Evolutionary conservation across 2,113 vertebrate genomes (phyloP).

Genomic region (Promerops cafer): DNA sequence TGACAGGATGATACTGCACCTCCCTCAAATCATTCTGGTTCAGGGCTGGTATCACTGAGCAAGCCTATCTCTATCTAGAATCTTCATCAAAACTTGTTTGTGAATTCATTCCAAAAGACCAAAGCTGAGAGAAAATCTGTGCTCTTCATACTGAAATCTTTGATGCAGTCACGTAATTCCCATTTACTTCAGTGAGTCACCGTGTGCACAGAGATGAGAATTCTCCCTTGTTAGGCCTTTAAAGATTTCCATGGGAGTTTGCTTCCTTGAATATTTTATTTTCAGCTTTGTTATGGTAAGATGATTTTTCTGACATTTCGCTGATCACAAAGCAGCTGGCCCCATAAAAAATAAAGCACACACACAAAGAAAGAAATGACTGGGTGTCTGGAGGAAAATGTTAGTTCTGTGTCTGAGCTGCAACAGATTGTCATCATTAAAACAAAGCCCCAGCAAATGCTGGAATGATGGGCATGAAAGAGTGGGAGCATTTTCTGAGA

Average conservation of each 20-base stretch:
- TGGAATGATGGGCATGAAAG: neutral
- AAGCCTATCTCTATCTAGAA: neutral
- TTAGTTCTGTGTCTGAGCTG: constrained; percentile 41
- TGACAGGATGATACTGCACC: neutral
- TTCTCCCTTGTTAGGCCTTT: constrained; percentile 42
- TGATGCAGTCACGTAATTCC: constrained; percentile 21
- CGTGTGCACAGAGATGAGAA: constrained; percentile 38
- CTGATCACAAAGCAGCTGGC: constrained; percentile 68
- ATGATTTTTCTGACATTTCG: constrained; percentile 68
- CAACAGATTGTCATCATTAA: constrained; percentile 48
- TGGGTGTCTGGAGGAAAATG: constrained; percentile 55
- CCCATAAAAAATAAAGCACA: constrained; percentile 56
- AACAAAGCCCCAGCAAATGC: constrained; percentile 29
- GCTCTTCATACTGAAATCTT: neutral
- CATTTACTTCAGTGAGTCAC: constrained; percentile 40
- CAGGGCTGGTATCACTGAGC: neutral
- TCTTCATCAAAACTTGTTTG: neutral
- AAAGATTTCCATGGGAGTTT: constrained; percentile 61
- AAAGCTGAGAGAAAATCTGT: neutral
- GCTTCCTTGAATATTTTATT: constrained; percentile 66
- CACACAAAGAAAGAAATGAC: constrained; percentile 52
- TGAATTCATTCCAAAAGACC: constrained; percentile 12
- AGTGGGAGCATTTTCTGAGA: neutral
- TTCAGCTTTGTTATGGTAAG: constrained; percentile 62
- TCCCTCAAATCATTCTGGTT: neutral